These are phyloP conservation scores for Psittacula cyanocephala DNA, from an alignment of 2,113 vertebrate species.

Conservation along the genomic window DNA sequence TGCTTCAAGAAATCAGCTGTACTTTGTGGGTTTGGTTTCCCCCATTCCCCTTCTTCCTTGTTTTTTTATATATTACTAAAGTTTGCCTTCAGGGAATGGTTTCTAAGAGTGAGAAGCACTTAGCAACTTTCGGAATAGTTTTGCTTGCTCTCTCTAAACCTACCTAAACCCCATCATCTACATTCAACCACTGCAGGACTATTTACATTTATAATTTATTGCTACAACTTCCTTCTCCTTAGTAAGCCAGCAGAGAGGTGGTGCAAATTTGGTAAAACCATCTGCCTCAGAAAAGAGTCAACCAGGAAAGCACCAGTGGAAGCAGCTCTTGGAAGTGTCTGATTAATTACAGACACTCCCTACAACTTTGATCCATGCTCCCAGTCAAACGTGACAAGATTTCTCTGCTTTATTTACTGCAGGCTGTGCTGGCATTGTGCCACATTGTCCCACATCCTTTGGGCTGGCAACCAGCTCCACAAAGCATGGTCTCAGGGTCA, in stretches of 20 bases:
- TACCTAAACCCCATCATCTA: not conserved
- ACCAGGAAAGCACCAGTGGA: not conserved
- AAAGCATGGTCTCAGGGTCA: not conserved
- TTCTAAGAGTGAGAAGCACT: not conserved
- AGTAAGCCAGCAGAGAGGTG: not conserved
- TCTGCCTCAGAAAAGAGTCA: not conserved
- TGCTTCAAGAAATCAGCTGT: not conserved
- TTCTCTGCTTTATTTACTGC: not conserved
- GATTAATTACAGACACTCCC: not conserved
- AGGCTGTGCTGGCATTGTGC: not conserved
- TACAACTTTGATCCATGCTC: not conserved
- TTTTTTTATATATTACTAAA: not conserved
- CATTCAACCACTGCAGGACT: not conserved
- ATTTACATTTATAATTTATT: not conserved
- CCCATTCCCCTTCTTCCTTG: not conserved
- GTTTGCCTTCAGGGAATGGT: not conserved
- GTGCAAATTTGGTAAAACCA: not conserved
- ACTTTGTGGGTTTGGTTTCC: not conserved
- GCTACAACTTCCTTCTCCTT: not conserved
- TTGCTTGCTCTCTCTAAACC: not conserved
- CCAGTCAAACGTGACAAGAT: not conserved
- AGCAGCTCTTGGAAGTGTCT: not conserved
- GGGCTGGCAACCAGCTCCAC: not conserved
- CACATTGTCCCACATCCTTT: not conserved
- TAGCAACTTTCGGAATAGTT: not conserved